Base-by-base conservation (phyloP, 1,140 invertebrate species). In the Nymphalis io region DNA sequence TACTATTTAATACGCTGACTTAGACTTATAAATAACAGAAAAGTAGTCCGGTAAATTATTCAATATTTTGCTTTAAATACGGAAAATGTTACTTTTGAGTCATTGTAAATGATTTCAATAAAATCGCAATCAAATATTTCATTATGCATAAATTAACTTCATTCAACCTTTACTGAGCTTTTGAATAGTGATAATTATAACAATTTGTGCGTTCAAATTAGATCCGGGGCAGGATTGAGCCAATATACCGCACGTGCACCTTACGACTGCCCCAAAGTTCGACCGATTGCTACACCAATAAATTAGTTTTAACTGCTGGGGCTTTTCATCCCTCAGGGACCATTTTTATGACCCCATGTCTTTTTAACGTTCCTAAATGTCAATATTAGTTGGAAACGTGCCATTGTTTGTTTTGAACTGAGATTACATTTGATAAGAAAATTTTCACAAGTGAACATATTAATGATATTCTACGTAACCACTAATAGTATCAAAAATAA, bases 291-390 rank as follows among this genome's bases (percentile, higher is more conserved):
- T 55, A 21, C 51, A 55, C 6, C 23, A 27, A 55, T 55, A 33
- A 55, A 55, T 55, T 55, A 55, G 51, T 55, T 55, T 55, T 55
- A 55, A 55, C 51, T 55, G 51, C 51, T n/a, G 18, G 51, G 23
- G 51, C 51, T 55, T 55, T 55, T 55, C 51, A 55, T 55, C 51
- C 51, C 51, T 23, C 20, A 55, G 51, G 51, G 51, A 55, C 48
- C 20, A 51, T 55, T 55, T 55, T 55, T 55, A 55, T 55, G 51
- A 27, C 51, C 51, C 51, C 51, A 55, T 55, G 51, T 55, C 51
- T 55, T 55, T 55, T 23, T 55, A 55, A 55, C 23, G 20, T 55
- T 23, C 20, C 21, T 55, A 51, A 51, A 51, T 55, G 51, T 27
- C 20, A 27, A 55, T 55, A 55, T 55, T 23, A 55, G 20, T 23